Evolutionary conservation across 2,888 invertebrate species (phyloP).

Genomic region (Philaethria dido): DNA sequence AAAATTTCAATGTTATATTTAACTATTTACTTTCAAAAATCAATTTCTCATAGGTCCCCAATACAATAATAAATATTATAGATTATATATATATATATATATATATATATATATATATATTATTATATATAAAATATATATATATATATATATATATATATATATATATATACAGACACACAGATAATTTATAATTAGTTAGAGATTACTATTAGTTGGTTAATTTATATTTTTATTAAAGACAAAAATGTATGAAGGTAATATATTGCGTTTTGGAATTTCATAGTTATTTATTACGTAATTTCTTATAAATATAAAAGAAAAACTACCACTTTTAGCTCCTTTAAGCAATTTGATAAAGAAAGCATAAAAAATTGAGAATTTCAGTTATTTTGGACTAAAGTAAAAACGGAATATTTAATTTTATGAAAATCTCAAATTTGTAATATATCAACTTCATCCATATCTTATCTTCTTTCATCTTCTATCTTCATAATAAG

Average conservation of each 20-base stretch:
- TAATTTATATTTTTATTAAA: not conserved
- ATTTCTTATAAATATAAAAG: too few relatives aligned
- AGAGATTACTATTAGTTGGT: slow-evolving; percentile 7
- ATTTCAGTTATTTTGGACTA: too few relatives aligned
- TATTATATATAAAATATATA: slow-evolving; percentile 2
- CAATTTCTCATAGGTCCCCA: not conserved
- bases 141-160: slow-evolving; percentile 1
- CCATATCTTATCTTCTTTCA: too few relatives aligned
- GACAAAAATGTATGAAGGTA: too few relatives aligned
- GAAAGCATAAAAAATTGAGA: too few relatives aligned
- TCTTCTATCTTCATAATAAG: slow-evolving; percentile 6
- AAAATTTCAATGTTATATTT: not conserved
- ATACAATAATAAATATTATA: not conserved
- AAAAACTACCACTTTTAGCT: too few relatives aligned
- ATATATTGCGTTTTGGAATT: too few relatives aligned
- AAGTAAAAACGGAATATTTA: too few relatives aligned
- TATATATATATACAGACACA: not conserved
- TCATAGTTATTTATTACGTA: too few relatives aligned
- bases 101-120: not conserved
- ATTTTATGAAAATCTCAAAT: too few relatives aligned
- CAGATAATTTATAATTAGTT: not conserved
- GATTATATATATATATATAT: slow-evolving; percentile 13
- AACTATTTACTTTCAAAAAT: not conserved
- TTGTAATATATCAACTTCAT: too few relatives aligned
- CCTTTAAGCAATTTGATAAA: too few relatives aligned